A percentile compares a stretch with the other conserved stretches of the same genome.
phyloP scores from a whole-genome alignment of 2,888 invertebrate species.

The Acanthopleura granulata region DNA sequence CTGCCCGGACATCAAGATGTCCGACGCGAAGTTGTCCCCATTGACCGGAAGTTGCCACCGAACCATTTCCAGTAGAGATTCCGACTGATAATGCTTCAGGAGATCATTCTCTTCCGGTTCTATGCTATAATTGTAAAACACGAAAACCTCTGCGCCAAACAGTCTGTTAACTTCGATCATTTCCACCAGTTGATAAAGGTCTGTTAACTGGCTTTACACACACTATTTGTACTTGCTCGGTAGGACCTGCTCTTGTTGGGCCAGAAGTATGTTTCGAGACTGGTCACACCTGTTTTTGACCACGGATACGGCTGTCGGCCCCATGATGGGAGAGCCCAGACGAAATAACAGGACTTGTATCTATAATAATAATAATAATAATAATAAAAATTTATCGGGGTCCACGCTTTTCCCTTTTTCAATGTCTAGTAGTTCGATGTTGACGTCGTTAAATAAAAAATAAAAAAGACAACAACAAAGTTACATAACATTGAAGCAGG shows the following conservation, averaged over 20 bases:
- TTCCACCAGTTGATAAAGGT: constrained; percentile 59
- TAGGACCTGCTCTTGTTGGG: constrained; percentile 14
- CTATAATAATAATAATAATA: constrained; percentile 34
- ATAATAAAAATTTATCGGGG: too few species aligned
- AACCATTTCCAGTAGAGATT: constrained; percentile 48
- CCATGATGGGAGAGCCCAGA: constrained; percentile 27
- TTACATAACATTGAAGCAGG: too few species aligned
- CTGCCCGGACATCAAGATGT: constrained; percentile 65
- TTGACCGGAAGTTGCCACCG: constrained; percentile 59
- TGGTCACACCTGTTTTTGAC: constrained; percentile 27
- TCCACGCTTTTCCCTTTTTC: too few species aligned
- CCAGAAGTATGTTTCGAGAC: constrained; percentile 28
- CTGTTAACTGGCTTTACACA: constrained; percentile 53
- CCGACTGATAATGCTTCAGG: constrained; percentile 44
- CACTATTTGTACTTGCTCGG: constrained; percentile 34
- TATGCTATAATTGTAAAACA: constrained; percentile 58
- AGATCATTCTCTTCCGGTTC: constrained; percentile 47
- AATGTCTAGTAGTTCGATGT: too few species aligned
- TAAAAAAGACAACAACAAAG: too few species aligned
- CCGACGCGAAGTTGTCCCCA: too few species aligned
- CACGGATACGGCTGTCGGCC: constrained; percentile 35
- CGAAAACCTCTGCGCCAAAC: constrained; percentile 60
- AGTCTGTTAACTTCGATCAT: constrained; percentile 63
- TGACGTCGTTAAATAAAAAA: too few species aligned
- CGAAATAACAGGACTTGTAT: constrained; percentile 33